Base-by-base conservation (phyloP, 2,888 invertebrate species). In the Leucozona laternaria region DNA sequence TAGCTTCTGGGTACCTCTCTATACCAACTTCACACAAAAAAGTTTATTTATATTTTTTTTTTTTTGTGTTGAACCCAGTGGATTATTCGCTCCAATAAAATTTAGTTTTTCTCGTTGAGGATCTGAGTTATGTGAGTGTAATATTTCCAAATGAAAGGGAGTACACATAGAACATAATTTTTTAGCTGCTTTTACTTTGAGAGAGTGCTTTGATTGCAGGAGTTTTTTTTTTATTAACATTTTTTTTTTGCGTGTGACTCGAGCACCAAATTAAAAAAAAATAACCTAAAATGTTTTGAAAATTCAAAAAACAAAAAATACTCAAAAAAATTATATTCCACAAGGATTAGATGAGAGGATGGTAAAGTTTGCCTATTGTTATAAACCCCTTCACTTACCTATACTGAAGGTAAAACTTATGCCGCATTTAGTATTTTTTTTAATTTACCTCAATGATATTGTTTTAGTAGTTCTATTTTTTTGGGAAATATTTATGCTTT, bases 51-150 rank as follows among this genome's bases (percentile, higher is more conserved):
- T 34, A 31, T 57, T 8, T 34, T 48, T 34, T 34, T 34, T 25
- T 50, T n/a, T 25, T 8, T 53, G 6, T 31, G 17, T 50, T 34
- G 13, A 50, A 20, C 31, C 55, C 58, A 50, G 57, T 48, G 64
- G 34, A 68, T 77, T 77, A 58, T 77, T 22, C 77, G 77, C 77
- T 70, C 68, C 68, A 77, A 77, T 77, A 68, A 77, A 70, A 77
- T 68, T 68, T 48, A 68, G 58, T 77, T 68, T 68, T 68, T 68
- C 68, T 68, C 34, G 48, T 60, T 68, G 68, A 58, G 53, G 34
- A 60, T 68, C 34, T 70, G 58, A 48, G 58, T 68, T 58, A 60
- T 60, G 58, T 20, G 68, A 50, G 77, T 57, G 77, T 25, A 77
- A 77, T 68, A 45, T 77, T 68, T 60, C 15, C 68, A 68, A 77